phyloP scores from a whole-genome alignment of 2,888 invertebrate genomes.

The Plusia festucae region DNA sequence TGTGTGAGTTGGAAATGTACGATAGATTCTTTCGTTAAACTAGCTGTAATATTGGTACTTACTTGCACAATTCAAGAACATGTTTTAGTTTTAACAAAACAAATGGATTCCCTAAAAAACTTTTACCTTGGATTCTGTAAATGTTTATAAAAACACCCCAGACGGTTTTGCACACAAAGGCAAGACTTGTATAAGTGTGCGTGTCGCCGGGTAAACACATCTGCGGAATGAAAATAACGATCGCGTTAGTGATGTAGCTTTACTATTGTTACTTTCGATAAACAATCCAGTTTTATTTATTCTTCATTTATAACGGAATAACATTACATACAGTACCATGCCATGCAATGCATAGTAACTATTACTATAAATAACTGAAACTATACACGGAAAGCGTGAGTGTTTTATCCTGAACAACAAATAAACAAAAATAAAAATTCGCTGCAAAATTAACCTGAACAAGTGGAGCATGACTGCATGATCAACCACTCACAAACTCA shows the following conservation, averaged over 20 bases:
- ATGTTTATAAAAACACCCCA: constrained; percentile 51
- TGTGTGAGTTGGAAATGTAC: constrained; percentile 52
- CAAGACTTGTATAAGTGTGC: constrained; percentile 50
- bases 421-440: too few relatives aligned
- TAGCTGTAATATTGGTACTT: neutral
- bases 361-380: too few relatives aligned
- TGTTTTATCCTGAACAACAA: too few relatives aligned
- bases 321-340: too few relatives aligned
- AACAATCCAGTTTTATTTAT: too few relatives aligned
- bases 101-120: constrained; percentile 9
- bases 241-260: constrained; percentile 62
- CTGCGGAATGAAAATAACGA: constrained; percentile 64
- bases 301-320: too few relatives aligned
- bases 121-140: constrained; percentile 29
- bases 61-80: neutral
- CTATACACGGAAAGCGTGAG: too few relatives aligned
- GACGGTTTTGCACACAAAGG: constrained; percentile 56
- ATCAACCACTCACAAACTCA: too few relatives aligned
- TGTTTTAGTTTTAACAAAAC: constrained; percentile 7
- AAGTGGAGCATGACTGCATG: too few relatives aligned
- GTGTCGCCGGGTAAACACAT: constrained; percentile 50
- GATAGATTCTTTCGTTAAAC: constrained; percentile 7
- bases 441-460: too few relatives aligned
- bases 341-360: too few relatives aligned
- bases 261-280: constrained; percentile 28